Conservation (phyloP, 2,888 invertebrate genomes). For the Clitarchus hookeri region DNA sequence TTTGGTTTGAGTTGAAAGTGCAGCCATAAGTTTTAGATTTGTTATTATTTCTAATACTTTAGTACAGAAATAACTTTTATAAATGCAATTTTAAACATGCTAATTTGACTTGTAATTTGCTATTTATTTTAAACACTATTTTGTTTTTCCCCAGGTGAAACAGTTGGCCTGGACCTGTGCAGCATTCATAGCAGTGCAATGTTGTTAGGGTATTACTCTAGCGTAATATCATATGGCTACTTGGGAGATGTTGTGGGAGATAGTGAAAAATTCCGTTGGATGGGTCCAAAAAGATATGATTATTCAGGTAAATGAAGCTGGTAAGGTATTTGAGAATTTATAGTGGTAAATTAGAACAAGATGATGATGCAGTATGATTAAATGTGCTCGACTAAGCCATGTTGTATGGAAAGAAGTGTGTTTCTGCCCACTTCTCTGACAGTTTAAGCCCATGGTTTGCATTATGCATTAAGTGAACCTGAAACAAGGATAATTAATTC, state of each 20-base stretch:
- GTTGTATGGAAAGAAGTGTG: too few relatives aligned
- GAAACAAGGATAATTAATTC: too few relatives aligned
- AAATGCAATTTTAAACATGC: neutral
- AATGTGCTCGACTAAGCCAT: too few relatives aligned
- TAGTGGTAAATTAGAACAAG: neutral
- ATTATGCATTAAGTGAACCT: too few relatives aligned
- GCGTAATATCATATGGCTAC: conserved; percentile 82
- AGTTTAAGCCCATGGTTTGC: too few relatives aligned
- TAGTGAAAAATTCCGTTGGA: conserved; percentile 81
- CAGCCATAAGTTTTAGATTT: too few relatives aligned
- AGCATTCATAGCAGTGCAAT: conserved; percentile 68
- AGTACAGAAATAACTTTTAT: too few relatives aligned
- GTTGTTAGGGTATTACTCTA: conserved; percentile 70
- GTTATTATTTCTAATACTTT: too few relatives aligned
- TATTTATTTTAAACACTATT: neutral
- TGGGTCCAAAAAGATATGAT: conserved; percentile 84
- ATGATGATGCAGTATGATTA: too few relatives aligned
- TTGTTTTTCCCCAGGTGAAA: conserved; percentile 59
- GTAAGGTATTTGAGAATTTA: neutral
- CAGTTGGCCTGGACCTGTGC: conserved; percentile 73
- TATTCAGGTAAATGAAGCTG: conserved; percentile 64
- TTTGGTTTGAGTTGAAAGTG: too few relatives aligned
- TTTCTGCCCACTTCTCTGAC: too few relatives aligned
- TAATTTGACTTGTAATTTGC: neutral
- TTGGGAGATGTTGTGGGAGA: conserved; percentile 80